A percentile compares a stretch with the other conserved stretches of the same genome.
phyloP scores from a whole-genome alignment of 1,140 invertebrate genomes.

The Drosophila tsacasi region DNA sequence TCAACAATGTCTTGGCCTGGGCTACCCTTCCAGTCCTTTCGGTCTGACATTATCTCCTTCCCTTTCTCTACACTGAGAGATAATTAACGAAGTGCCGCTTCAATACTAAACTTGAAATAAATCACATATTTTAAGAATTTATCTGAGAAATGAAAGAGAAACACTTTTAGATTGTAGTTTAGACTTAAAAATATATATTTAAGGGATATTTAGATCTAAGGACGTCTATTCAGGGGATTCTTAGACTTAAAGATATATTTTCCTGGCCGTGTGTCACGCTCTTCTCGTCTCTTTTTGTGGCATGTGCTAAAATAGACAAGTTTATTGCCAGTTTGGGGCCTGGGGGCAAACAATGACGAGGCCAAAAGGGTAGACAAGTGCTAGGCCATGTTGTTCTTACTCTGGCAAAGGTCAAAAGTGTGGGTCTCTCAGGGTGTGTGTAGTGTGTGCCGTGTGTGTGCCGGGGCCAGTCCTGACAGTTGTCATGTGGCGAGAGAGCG shows the following conservation, averaged over 20 bases:
- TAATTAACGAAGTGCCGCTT: background rate
- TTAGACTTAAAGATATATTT: background rate
- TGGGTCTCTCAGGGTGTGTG: conserved; percentile 32
- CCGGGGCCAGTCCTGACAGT: conserved; percentile 66
- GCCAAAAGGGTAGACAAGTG: conserved; percentile 79
- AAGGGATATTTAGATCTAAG: no score
- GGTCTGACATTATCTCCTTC: background rate
- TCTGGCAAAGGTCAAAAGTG: conserved; percentile 74
- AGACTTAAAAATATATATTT: background rate
- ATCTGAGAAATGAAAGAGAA: background rate
- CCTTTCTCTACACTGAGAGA: conserved; percentile 2
- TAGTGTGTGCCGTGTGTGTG: conserved; percentile 9
- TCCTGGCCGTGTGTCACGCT: background rate
- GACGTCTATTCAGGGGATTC: background rate
- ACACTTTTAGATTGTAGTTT: background rate
- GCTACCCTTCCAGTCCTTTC: conserved; percentile 2
- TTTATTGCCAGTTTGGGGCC: conserved; percentile 81
- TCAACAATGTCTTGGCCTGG: conserved; percentile 64
- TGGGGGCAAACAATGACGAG: conserved; percentile 78
- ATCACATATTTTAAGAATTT: background rate
- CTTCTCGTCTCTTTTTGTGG: conserved; percentile 27
- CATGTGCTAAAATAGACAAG: conserved; percentile 79
- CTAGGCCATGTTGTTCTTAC: conserved; percentile 49
- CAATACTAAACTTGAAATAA: background rate
- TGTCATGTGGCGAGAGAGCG: conserved; percentile 41